A percentile compares a stretch with the other conserved stretches of the same genome.
These are phyloP conservation scores for Macrobrachium nipponense DNA, from an alignment of 1,140 invertebrate species.

Conservation along the genomic window DNA sequence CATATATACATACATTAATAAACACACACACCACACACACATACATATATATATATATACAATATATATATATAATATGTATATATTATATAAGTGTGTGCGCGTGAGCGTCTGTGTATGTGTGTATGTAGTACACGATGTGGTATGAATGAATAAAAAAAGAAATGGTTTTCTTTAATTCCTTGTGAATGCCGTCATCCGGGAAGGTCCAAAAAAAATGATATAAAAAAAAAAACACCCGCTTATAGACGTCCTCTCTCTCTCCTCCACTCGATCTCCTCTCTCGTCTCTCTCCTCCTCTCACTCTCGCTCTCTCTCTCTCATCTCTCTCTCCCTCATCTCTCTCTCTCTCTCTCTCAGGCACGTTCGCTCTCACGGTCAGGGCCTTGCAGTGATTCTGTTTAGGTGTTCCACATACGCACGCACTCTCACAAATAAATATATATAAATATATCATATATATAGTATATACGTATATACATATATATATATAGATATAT, in stretches of 20 bases:
- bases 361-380: slow-evolving; percentile 1
- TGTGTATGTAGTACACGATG: background rate
- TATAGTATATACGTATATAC: no score
- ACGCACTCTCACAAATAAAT: no score
- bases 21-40: background rate
- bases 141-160: background rate
- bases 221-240: slow-evolving; percentile 1
- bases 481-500: no score
- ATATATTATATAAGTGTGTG: background rate
- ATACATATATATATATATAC: background rate
- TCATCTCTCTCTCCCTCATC: background rate
- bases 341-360: slow-evolving; percentile 11
- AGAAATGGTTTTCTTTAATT: background rate
- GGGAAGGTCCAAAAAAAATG: background rate
- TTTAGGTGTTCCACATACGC: no score
- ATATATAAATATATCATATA: no score
- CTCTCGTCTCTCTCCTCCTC: slow-evolving; percentile 5
- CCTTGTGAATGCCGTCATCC: background rate
- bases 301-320: slow-evolving; percentile 12
- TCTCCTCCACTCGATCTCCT: no score
- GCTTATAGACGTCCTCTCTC: background rate
- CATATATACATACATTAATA: background rate
- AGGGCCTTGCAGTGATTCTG: no score
- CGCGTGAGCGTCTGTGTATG: background rate
- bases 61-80: background rate